Conservation (phyloP, 1,140 invertebrate genomes). For the Hyles vespertilio region DNA sequence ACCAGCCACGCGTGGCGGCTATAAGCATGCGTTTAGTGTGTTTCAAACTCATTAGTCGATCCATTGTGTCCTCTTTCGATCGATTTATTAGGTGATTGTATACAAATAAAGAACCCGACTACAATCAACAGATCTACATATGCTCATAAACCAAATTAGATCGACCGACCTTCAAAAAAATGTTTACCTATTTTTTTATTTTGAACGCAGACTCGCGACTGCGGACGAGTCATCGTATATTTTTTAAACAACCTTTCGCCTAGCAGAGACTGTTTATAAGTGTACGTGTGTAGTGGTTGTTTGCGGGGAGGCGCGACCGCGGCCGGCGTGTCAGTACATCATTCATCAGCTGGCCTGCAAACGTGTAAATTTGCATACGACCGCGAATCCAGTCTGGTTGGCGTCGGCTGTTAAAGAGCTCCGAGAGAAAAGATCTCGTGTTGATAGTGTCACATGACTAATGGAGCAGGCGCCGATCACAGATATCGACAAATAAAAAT, state of each 20-base stretch:
- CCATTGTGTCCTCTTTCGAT: constrained; percentile 5
- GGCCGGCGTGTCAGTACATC: constrained; percentile 44
- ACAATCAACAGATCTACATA: constrained; percentile 12
- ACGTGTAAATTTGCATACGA: constrained; percentile 61
- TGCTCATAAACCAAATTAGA: constrained; percentile 17
- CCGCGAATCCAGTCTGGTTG: constrained; percentile 39
- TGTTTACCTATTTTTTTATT: constrained; percentile 15
- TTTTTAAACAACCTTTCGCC: constrained; percentile 4
- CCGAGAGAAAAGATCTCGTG: constrained; percentile 58
- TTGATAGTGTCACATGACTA: constrained; percentile 73
- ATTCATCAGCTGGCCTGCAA: constrained; percentile 57
- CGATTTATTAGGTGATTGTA: no score
- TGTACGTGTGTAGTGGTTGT: neutral
- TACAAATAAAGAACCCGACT: constrained; percentile 4
- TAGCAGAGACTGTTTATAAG: neutral
- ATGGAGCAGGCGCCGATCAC: constrained; percentile 69
- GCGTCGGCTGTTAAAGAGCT: constrained; percentile 58
- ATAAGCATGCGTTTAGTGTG: neutral
- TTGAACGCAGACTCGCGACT: no score
- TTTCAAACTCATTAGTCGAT: constrained; percentile 4
- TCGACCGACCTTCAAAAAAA: constrained; percentile 15
- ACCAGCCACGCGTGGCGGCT: constrained; percentile 1
- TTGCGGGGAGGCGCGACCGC: constrained; percentile 5
- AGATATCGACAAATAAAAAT: constrained; percentile 52
- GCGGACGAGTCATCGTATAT: constrained; percentile 1